Percentiles rank a stretch among this genome's conserved stretches.
Evolutionary conservation across 1,140 invertebrate species (phyloP).

Genomic region (Drosophila ohnishii): DNA sequence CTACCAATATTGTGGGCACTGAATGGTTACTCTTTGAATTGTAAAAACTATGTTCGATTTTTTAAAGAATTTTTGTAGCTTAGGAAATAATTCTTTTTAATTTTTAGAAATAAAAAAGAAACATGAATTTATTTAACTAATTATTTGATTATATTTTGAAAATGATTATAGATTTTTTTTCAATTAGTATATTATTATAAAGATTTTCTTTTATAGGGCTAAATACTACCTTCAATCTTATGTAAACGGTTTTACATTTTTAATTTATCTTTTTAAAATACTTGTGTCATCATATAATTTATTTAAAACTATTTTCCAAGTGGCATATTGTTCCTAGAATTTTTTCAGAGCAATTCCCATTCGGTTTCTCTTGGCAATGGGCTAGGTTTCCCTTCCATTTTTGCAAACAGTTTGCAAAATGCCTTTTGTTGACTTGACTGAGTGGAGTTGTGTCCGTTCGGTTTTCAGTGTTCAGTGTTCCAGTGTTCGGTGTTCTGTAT

Average conservation of each 20-base stretch:
- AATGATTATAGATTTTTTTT: background rate
- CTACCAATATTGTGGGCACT: conserved; percentile 19
- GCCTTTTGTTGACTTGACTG: conserved; percentile 54
- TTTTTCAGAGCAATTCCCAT: conserved; percentile 19
- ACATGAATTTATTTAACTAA: too few relatives aligned
- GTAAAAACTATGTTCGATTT: background rate
- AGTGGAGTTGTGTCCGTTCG: conserved; percentile 20
- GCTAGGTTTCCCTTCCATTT: conserved; percentile 18
- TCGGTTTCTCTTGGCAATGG: conserved; percentile 17
- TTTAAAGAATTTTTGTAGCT: background rate
- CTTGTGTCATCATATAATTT: background rate
- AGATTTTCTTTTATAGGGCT: background rate
- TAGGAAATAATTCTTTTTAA: background rate
- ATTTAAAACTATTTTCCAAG: background rate
- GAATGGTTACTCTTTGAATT: conserved; percentile 4
- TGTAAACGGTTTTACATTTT: too few relatives aligned
- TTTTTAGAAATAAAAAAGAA: background rate
- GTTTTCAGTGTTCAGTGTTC: conserved; percentile 8
- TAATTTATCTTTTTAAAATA: too few relatives aligned
- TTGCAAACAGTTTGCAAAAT: conserved; percentile 55
- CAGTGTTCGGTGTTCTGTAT: conserved; percentile 19
- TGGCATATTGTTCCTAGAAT: background rate
- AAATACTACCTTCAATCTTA: background rate
- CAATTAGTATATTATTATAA: background rate
- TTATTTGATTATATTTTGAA: background rate